Evolutionary conservation across 2,888 invertebrate genomes (phyloP), one percentile per base, ranked within the genome.

Genomic region (Nezara viridula): DNA sequence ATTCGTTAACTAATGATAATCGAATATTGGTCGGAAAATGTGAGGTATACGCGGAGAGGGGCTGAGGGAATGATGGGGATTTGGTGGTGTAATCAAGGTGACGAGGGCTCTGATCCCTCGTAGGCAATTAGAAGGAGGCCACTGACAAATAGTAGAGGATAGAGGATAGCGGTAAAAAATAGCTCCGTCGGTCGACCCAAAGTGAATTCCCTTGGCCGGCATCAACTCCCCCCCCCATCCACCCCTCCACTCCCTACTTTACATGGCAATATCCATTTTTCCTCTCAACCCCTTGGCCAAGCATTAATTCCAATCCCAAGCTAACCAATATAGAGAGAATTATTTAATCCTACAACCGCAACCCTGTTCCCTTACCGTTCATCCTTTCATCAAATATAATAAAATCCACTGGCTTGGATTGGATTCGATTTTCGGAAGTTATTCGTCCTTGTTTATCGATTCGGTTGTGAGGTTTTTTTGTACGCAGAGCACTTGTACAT

Each of bases 221-320:
- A 44, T 81, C 81, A 37, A 81, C 2, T 44, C 44, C 14, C 24
- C n/a, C 12, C 27, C 10, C 44, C 32, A 19, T 3, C 27, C 44
- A 5, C 44, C 10, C 44, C 44, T 44, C 44, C 44, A 44, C 44
- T 12, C 14, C 40, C 12, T 81, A 81, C n/a, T 81, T 81, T 81
- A 81, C 81, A 81, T 81, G 81, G 81, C 81, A 44, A 81, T 81
- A 81, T 81, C 81, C 40, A 81, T 81, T 81, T 81, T 81, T 81
- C 81, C 81, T 81, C 81, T 40, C 40, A 44, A 44, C 81, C 37
- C 81, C 44, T 44, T 2, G 81, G 24, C 44, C n/a, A n/a, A 40
- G 32, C 81, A 81, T 81, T 81, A 81, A 44, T 44, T 81, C 81
- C 19, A 44, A 81, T 21, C 81, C 44, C 81, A 0, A 32, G 66